These are phyloP conservation scores for Periplaneta americana DNA, from an alignment of 1,140 invertebrate species.

Conservation along the genomic window DNA sequence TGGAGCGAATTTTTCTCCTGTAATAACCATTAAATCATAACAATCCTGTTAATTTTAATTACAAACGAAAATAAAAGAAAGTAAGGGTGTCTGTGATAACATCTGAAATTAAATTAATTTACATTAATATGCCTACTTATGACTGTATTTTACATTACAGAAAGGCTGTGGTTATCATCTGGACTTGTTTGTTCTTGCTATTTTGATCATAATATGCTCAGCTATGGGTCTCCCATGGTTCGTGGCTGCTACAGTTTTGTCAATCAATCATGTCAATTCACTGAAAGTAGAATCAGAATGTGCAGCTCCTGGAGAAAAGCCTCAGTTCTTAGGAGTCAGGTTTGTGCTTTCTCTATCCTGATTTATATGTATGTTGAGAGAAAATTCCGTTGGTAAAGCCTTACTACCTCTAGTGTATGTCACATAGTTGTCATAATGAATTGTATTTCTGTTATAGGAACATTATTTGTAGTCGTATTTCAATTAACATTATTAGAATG, in stretches of 20 bases:
- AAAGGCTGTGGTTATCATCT: constrained; percentile 98
- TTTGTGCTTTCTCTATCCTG: constrained; percentile 24
- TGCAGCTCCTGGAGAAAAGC: constrained; percentile 95
- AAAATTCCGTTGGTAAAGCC: not conserved
- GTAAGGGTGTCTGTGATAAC: too few species aligned
- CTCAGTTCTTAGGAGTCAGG: constrained; percentile 93
- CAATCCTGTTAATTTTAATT: too few species aligned
- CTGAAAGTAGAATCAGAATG: constrained; percentile 94
- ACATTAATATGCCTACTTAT: too few species aligned
- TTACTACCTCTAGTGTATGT: not conserved
- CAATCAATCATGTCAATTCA: constrained; percentile 98
- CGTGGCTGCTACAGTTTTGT: constrained; percentile 95
- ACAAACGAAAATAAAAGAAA: too few species aligned
- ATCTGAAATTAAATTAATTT: too few species aligned
- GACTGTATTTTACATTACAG: too few species aligned
- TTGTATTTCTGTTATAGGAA: too few species aligned
- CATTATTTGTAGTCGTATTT: too few species aligned
- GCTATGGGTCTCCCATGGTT: constrained; percentile 92
- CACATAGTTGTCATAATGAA: too few species aligned
- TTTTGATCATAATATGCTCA: constrained; percentile 88
- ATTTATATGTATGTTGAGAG: not conserved
- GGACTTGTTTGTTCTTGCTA: constrained; percentile 86
- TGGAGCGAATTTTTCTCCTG: too few species aligned
- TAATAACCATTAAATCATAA: too few species aligned
- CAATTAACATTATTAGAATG: too few species aligned